These are phyloP conservation scores for Temnothorax rugatulus DNA, from an alignment of 2,888 invertebrate species.

Conservation along the genomic window DNA sequence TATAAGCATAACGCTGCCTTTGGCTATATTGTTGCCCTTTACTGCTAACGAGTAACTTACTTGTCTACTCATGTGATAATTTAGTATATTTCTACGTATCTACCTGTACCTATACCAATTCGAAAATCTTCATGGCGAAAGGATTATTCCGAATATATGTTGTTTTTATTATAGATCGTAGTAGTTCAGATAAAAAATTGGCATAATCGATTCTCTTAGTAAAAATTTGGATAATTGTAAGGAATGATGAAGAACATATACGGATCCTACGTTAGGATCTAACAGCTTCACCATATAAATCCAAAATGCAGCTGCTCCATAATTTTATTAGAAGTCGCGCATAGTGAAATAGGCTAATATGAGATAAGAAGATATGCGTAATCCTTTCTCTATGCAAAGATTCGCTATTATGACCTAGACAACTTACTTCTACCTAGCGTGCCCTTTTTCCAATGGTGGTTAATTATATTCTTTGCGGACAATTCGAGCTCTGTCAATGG, in stretches of 20 bases:
- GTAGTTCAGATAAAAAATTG: background rate
- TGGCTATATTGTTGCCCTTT: constrained; percentile 85
- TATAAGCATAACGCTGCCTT: constrained; percentile 84
- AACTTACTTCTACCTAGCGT: constrained; percentile 66
- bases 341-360: background rate
- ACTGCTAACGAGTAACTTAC: constrained; percentile 84
- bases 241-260: background rate
- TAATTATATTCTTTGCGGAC: constrained; percentile 48
- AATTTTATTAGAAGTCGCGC: background rate
- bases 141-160: constrained; percentile 56
- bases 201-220: constrained; percentile 2
- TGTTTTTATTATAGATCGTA: constrained; percentile 9
- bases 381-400: constrained; percentile 58
- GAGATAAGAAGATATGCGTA: constrained; percentile 12
- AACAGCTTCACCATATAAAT: constrained; percentile 10
- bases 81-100: constrained; percentile 84
- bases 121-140: constrained; percentile 69
- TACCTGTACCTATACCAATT: constrained; percentile 79
- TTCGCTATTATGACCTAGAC: constrained; percentile 59
- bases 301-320: background rate
- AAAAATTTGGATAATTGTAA: background rate
- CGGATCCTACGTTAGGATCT: background rate
- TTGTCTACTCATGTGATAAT: constrained; percentile 85
- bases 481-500: constrained; percentile 56
- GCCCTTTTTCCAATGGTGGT: constrained; percentile 58